phyloP scores from a whole-genome alignment of 2,113 vertebrate genomes.

The Semnornis frantzii region DNA sequence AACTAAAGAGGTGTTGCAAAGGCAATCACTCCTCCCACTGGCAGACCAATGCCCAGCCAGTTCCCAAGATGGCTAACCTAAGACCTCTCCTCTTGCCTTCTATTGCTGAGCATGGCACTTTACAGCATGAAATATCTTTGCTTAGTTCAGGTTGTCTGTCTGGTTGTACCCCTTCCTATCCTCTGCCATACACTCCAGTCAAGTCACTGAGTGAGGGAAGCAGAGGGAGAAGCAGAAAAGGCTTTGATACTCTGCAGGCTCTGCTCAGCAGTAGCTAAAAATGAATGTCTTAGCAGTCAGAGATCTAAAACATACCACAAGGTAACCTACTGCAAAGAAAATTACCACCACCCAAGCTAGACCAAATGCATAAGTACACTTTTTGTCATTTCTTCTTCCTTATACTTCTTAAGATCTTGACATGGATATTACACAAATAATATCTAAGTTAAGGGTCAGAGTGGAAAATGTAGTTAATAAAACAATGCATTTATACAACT shows the following conservation, averaged over 20 bases:
- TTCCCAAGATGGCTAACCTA: not conserved
- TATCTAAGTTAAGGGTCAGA: not conserved
- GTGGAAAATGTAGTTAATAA: not conserved
- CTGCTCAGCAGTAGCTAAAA: not conserved
- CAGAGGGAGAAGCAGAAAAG: not conserved
- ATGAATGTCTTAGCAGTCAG: not conserved
- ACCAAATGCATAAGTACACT: not conserved
- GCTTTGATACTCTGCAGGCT: not conserved
- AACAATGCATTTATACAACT: not conserved
- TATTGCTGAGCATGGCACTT: not conserved
- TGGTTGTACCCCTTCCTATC: not conserved
- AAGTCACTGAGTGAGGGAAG: not conserved
- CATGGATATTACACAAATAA: not conserved
- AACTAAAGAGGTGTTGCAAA: not conserved
- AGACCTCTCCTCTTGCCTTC: accelerated
- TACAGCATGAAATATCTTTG: not conserved
- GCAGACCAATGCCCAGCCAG: accelerated
- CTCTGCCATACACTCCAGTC: not conserved
- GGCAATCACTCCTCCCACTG: not conserved
- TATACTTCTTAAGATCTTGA: not conserved
- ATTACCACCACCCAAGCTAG: not conserved
- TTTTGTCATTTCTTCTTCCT: not conserved
- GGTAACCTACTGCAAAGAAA: not conserved
- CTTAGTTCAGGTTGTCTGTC: not conserved
- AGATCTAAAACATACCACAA: not conserved